Evolutionary conservation across 2,113 vertebrate genomes (phyloP), one percentile per base, ranked within the genome.

Genomic region (Megaleporinus macrocephalus): DNA sequence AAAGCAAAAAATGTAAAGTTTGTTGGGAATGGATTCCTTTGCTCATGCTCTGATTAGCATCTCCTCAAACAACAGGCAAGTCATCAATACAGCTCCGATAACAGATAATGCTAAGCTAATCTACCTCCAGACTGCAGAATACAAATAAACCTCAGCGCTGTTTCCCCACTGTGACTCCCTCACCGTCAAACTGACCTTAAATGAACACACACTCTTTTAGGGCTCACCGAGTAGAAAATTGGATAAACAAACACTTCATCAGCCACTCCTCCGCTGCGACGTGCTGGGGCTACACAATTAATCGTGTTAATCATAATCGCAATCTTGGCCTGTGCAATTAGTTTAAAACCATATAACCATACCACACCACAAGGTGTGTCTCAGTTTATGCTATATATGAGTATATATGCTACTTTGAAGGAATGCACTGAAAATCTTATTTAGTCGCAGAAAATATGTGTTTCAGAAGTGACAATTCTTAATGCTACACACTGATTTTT

Each of bases 241-340:
- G 78, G 84, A 91, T 88, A 92, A 93, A 92, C 90, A 93, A 92
- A 90, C 90, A 92, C 87, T 90, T 89, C 80, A 92, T 89, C 90
- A 89, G 83, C 53, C 79, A 77, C 70, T 73, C 74, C 76, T 73
- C 27, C 24, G 22, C 63, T 51, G 33, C 51, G 41, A 80, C 51
- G 72, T 80, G 49, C 59, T 18, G 49, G 68, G 9, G 61, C 41
- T 72, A 68, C 68, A 59, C 20, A 80, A 73, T 80, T 80, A 80
- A 73, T 80, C 44, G 27, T 20, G 22, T 41, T 72, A 72, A 80
- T 72, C 70, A 72, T 27, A 62, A 29, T 20, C 33, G 44, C 55
- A 15, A 3, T n/a, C 49, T 71, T 51, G n/a, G 22, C 7, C 24
- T 15, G 22, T 22, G 65, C 1, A 69, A 36, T 57, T 36, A 59